These are phyloP conservation scores for Tribolium madens DNA, from an alignment of 1,140 invertebrate species.

Conservation along the genomic window DNA sequence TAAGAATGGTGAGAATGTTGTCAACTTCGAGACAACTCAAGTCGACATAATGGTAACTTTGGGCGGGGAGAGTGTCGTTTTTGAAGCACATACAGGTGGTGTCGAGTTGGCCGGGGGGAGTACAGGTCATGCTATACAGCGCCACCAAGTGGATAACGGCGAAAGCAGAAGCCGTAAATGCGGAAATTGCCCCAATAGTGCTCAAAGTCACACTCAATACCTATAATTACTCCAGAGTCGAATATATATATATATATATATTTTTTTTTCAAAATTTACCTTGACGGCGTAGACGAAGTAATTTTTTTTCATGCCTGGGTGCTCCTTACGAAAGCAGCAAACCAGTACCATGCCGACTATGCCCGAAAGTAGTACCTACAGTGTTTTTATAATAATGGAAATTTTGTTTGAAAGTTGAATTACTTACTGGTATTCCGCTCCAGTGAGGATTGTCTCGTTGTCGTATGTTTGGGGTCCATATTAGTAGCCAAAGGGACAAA, in stretches of 20 bases:
- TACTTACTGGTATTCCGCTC: constrained; percentile 74
- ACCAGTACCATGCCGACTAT: constrained; percentile 65
- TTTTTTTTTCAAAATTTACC: constrained; percentile 54
- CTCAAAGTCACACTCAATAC: constrained; percentile 65
- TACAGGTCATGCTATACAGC: constrained; percentile 64
- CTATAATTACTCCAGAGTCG: constrained; percentile 55
- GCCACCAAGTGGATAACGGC: constrained; percentile 65
- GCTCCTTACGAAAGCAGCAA: constrained; percentile 66
- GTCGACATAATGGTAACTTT: constrained; percentile 65
- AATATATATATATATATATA: constrained; percentile 7
- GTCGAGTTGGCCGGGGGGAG: constrained; percentile 60
- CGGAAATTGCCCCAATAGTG: constrained; percentile 61
- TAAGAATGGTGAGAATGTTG: constrained; percentile 63
- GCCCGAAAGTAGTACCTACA: constrained; percentile 66
- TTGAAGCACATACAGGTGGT: constrained; percentile 61
- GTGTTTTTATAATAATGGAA: constrained; percentile 27
- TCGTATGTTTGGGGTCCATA: constrained; percentile 72
- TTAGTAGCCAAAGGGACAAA: constrained; percentile 71
- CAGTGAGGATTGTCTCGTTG: constrained; percentile 74
- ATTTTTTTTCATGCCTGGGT: constrained; percentile 64
- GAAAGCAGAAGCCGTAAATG: constrained; percentile 65
- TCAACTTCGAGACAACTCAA: constrained; percentile 67
- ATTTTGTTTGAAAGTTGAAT: background rate
- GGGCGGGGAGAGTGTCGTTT: constrained; percentile 45
- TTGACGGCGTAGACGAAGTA: constrained; percentile 64